Conservation (phyloP, 2,113 vertebrate species). For the Blennius ocellaris region DNA sequence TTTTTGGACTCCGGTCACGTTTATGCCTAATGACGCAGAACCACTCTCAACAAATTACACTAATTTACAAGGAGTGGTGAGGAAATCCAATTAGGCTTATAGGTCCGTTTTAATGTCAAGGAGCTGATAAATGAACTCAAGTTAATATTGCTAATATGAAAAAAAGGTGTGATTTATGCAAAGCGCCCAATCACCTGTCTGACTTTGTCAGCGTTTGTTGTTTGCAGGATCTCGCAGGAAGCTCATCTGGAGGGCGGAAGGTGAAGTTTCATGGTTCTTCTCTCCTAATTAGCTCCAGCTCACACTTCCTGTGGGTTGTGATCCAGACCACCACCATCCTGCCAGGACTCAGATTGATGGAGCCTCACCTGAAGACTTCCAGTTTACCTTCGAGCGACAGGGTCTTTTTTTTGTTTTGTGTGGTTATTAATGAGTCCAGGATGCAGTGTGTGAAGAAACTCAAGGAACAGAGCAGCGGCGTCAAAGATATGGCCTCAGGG, state of each 20-base stretch:
- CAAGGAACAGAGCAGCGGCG: too few species aligned
- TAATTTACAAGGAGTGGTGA: not conserved
- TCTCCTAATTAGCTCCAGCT: slow-evolving; percentile 42
- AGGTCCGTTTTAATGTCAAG: not conserved
- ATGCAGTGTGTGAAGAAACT: too few species aligned
- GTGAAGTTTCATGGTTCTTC: slow-evolving; percentile 31
- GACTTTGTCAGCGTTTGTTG: not conserved
- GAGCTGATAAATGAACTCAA: not conserved
- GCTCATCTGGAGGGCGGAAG: slow-evolving; percentile 19
- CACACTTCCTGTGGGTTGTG: not conserved
- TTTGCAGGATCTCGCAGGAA: slow-evolving; percentile 9
- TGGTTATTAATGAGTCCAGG: too few species aligned
- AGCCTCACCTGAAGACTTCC: slow-evolving; percentile 28
- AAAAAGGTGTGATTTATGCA: too few species aligned
- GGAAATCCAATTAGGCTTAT: slow-evolving; percentile 5
- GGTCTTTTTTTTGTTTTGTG: not conserved
- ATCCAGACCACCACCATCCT: not conserved
- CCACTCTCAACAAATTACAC: slow-evolving; percentile 22
- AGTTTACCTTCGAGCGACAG: slow-evolving; percentile 20
- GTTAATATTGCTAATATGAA: not conserved
- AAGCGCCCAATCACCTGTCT: not conserved
- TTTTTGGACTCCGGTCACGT: slow-evolving; percentile 45
- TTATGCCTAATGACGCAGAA: slow-evolving; percentile 39
- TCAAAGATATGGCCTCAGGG: too few species aligned
- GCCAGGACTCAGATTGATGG: slow-evolving; percentile 18